Percentiles rank a stretch among this genome's conserved stretches.
Conservation (phyloP, 2,888 invertebrate genomes). For the Cephonodes hylas region DNA sequence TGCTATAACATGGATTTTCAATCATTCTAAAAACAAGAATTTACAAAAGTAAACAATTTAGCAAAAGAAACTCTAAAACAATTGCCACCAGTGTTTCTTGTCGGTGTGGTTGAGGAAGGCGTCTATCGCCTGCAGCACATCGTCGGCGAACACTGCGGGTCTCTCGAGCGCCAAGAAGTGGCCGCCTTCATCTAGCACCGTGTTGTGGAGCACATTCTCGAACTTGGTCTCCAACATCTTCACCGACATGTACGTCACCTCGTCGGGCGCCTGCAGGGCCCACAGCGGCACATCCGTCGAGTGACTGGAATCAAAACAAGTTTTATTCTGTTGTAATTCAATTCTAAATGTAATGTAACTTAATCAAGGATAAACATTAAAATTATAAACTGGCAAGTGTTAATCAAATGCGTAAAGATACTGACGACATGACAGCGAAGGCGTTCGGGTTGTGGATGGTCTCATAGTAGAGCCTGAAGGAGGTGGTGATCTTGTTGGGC, state of each 20-base stretch:
- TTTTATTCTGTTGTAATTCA: too few relatives aligned
- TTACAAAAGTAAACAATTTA: too few relatives aligned
- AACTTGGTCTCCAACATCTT: conserved; percentile 16
- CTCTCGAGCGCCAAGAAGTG: conserved; percentile 19
- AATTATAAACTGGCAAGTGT: too few relatives aligned
- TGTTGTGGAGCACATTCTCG: conserved; percentile 13
- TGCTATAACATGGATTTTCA: too few relatives aligned
- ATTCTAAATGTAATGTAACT: too few relatives aligned
- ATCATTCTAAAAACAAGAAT: too few relatives aligned
- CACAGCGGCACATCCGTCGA: conserved; percentile 18
- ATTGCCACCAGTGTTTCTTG: too few relatives aligned
- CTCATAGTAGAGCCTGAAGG: conserved; percentile 14
- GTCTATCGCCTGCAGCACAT: conserved; percentile 8
- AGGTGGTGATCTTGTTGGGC: conserved; percentile 10
- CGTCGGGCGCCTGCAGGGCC: conserved; percentile 15
- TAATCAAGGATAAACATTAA: too few relatives aligned
- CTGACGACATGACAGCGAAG: neutral
- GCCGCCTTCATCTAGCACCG: conserved; percentile 13
- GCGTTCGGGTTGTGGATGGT: neutral
- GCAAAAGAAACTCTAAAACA: too few relatives aligned
- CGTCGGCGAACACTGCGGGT: conserved; percentile 8
- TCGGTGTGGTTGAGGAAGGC: too few relatives aligned
- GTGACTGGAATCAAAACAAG: neutral
- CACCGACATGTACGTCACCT: conserved; percentile 14
- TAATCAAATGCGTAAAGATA: neutral